phyloP scores from a whole-genome alignment of 1,140 invertebrate species.

The Aphelenchoides besseyi region DNA sequence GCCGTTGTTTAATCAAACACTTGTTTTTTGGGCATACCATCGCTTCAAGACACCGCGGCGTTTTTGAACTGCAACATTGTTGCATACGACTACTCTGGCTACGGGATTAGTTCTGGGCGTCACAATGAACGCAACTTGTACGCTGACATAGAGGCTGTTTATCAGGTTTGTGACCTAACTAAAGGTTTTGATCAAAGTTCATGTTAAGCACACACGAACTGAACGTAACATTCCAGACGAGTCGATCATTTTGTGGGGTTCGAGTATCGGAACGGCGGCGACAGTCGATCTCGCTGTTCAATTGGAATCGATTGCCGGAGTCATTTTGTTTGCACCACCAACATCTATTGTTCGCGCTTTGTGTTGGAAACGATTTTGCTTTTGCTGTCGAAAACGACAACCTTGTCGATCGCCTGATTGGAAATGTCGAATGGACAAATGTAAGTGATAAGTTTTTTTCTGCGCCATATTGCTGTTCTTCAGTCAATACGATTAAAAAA shows the following conservation, averaged over 20 bases:
- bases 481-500: slow-evolving; percentile 13
- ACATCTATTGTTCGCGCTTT: slow-evolving; percentile 27
- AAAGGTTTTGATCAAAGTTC: not conserved
- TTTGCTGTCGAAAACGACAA: slow-evolving; percentile 23
- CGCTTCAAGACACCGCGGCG: slow-evolving; percentile 25
- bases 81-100: slow-evolving; percentile 28
- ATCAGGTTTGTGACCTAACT: not conserved
- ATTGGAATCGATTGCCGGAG: slow-evolving; percentile 8
- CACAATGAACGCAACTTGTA: slow-evolving; percentile 20
- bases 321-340: slow-evolving; percentile 24
- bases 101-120: slow-evolving; percentile 20
- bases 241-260: slow-evolving; percentile 24
- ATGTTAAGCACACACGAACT: slow-evolving; percentile 7
- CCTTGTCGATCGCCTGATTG: slow-evolving; percentile 5
- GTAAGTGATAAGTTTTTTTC: not conserved
- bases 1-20: not conserved
- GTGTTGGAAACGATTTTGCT: slow-evolving; percentile 21
- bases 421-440: slow-evolving; percentile 20
- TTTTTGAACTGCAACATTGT: slow-evolving; percentile 28
- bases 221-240: slow-evolving; percentile 16
- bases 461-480: not conserved
- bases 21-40: slow-evolving; percentile 7
- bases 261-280: slow-evolving; percentile 24
- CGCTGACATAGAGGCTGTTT: slow-evolving; percentile 23
- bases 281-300: slow-evolving; percentile 21